Evolutionary conservation across 2,888 invertebrate genomes (phyloP), one percentile per base, ranked within the genome.

Genomic region (Tenthredo livida): DNA sequence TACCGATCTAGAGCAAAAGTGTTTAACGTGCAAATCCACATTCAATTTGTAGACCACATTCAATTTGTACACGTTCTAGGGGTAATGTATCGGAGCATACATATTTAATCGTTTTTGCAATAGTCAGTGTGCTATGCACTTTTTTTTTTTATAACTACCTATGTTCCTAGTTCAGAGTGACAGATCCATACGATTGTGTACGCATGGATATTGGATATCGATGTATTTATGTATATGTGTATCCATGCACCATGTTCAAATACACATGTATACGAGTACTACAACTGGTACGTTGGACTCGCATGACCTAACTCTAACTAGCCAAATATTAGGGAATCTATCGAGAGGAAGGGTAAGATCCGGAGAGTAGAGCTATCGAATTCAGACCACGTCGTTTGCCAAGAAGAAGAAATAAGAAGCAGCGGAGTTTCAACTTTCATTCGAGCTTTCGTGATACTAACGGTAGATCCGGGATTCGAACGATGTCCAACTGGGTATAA

Each of bases 351-450:
- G 80, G 80, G 80, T 61, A 25, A 80, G 58, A 80, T 37, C 50
- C 61, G 61, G 21, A 61, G 40, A 80, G 58, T 37, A 21, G 58
- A 61, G 80, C 37, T 80, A 80, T 80, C 85, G 87, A 86, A 91
- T 92, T 91, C 92, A 89, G 86, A 82, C 88, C 92, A 92, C 92
- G 92, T 92, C 91, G 88, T 85, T 84, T 86, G 25, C 85, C 83
- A 87, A 85, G 86, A 87, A 86, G 86, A 88, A 89, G 89, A 90
- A 90, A 90, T 89, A 90, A 89, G 89, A 87, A 87, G 87, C 86
- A 87, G 84, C 72, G 84, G 87, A 89, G 90, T 90, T 89, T 89
- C 89, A 87, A 90, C 89, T 91, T 91, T 91, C 91, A 88, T 88
- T 78, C 86, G 86, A 87, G 88, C 88, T 89, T 90, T 87, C 89